Evolutionary conservation across 2,113 vertebrate genomes (phyloP), one percentile per base, ranked within the genome.

Genomic region (Caretta caretta): DNA sequence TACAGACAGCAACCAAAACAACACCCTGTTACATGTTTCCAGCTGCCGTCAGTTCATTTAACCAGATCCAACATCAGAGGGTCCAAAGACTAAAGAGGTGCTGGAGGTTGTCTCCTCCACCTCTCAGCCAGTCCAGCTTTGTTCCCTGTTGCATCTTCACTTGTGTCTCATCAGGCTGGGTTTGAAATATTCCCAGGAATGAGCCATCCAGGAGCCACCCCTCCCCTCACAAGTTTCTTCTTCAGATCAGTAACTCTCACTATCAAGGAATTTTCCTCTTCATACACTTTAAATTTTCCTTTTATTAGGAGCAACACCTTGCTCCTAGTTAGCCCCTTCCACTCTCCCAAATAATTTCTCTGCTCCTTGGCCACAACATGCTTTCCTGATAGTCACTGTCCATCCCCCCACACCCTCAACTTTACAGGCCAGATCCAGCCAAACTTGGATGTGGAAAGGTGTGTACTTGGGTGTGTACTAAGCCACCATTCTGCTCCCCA

Each of bases 61-160:
- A 6, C 85, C 38, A 56, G 53, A 5, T 3, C 5, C 10, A 2
- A 53, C 0, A 0, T 2, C 27, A 75, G 42, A 6, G 4, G 1
- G 8, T 20, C 22, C 51, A 51, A 31, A 3, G 76, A n/a, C 42
- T 86, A 25, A 83, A 69, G 53, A 49, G 50, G 17, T 59, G 69
- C n/a, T 3, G 0, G n/a, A 20, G 69, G 42, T 65, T 42, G 11
- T 62, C 59, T 35, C 57, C 27, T 62, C 13, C 29, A 31, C 29
- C 59, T 62, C 59, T 62, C 29, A 13, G 5, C 59, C 13, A 35
- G 59, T 62, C 59, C 29, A 8, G 59, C 29, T 7, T 16, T 16
- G 29, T 62, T 62, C 59, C 59, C 29, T 14, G 5, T 62, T 13
- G 27, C 29, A 62, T 31, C 59, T 62, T 62, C 59, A 31, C 6